These are phyloP conservation scores for Macquaria ambigua DNA, from an alignment of 2,113 vertebrate species.

Conservation along the genomic window DNA sequence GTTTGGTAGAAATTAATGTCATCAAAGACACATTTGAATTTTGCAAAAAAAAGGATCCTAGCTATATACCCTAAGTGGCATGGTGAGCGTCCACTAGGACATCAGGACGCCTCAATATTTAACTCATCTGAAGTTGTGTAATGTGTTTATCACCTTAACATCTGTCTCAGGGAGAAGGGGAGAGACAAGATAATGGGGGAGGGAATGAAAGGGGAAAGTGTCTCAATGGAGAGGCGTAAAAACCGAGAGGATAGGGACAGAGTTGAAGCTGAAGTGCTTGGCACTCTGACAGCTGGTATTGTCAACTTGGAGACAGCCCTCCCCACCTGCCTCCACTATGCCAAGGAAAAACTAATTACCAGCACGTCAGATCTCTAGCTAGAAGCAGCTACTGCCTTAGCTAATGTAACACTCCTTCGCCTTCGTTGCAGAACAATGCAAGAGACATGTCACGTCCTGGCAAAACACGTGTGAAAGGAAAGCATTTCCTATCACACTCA, in stretches of 20 bases:
- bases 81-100: not conserved
- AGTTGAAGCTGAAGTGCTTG: constrained; percentile 49
- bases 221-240: constrained; percentile 31
- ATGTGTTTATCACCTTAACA: constrained; percentile 15
- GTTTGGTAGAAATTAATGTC: not conserved
- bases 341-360: constrained; percentile 78
- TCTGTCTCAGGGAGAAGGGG: not conserved
- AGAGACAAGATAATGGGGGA: not conserved
- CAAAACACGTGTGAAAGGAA: constrained; percentile 41
- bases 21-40: not conserved
- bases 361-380: constrained; percentile 63
- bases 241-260: constrained; percentile 22
- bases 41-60: not conserved
- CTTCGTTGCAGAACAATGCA: constrained; percentile 60
- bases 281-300: constrained; percentile 74
- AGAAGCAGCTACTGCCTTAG: constrained; percentile 41
- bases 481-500: constrained; percentile 53
- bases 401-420: constrained; percentile 63
- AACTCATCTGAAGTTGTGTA: constrained; percentile 4
- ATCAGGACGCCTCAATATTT: not conserved
- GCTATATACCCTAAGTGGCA: not conserved
- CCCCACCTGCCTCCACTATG: constrained; percentile 30
- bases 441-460: constrained; percentile 51
- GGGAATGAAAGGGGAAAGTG: constrained; percentile 17
- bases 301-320: constrained; percentile 51